phyloP scores from a whole-genome alignment of 2,888 invertebrate species.

The Ennomos quercinarius region DNA sequence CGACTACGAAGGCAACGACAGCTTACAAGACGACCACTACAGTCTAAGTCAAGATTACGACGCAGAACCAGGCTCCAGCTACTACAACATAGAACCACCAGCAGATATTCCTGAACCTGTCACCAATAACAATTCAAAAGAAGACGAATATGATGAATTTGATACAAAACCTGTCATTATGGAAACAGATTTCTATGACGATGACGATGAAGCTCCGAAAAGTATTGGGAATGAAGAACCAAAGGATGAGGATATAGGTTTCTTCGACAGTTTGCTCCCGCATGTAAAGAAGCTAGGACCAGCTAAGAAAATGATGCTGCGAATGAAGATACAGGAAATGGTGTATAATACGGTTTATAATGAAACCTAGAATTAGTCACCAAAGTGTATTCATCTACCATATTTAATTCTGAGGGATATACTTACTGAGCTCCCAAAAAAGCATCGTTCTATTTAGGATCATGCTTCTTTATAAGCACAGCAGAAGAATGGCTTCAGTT shows the following conservation, averaged over 20 bases:
- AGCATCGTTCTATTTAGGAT: no score
- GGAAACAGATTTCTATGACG: constrained; percentile 80
- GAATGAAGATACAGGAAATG: constrained; percentile 80
- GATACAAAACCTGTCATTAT: constrained; percentile 78
- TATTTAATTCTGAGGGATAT: no score
- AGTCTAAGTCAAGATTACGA: constrained; percentile 56
- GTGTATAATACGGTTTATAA: constrained; percentile 81
- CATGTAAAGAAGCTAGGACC: constrained; percentile 78
- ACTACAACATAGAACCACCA: constrained; percentile 60
- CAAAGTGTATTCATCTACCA: no score
- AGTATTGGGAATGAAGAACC: constrained; percentile 47
- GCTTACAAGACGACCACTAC: constrained; percentile 53
- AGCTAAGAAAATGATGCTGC: constrained; percentile 77
- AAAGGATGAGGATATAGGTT: constrained; percentile 79
- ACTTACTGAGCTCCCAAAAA: no score
- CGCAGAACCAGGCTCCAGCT: constrained; percentile 54
- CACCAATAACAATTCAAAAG: constrained; percentile 55
- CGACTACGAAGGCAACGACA: constrained; percentile 70
- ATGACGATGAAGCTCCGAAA: constrained; percentile 72
- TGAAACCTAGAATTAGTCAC: constrained; percentile 50
- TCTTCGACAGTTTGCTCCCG: constrained; percentile 77
- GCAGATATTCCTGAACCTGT: constrained; percentile 33
- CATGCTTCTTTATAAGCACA: no score
- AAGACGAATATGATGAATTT: constrained; percentile 80
- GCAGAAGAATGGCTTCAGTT: no score